These are phyloP conservation scores for Nothoprocta perdicaria DNA, from an alignment of 2,113 vertebrate genomes.

Conservation along the genomic window DNA sequence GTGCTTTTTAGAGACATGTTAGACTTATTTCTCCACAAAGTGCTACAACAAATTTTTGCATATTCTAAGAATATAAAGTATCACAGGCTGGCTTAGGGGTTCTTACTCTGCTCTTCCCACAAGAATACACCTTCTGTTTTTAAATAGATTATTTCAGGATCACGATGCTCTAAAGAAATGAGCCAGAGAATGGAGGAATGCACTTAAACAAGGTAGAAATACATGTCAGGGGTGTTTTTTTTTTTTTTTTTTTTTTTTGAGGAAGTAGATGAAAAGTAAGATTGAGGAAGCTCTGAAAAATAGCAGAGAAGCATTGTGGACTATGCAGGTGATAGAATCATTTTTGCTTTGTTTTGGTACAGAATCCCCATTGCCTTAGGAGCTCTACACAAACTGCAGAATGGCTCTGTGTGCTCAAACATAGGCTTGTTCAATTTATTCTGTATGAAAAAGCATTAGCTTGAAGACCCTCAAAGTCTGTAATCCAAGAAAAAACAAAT, in stretches of 20 bases:
- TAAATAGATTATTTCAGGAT: neutral
- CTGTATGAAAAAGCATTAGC: neutral
- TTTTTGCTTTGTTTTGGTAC: conserved; percentile 4
- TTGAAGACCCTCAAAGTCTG: conserved; percentile 16
- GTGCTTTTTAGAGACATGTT: neutral
- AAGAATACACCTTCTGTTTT: neutral
- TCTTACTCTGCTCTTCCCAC: neutral
- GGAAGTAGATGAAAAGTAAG: neutral
- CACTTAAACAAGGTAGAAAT: neutral
- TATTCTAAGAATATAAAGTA: neutral
- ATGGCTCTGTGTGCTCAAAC: neutral
- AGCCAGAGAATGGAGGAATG: neutral
- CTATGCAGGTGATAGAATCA: neutral
- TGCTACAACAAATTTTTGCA: neutral
- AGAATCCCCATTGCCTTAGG: neutral
- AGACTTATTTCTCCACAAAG: neutral
- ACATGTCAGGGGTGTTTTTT: neutral
- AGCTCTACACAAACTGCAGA: neutral
- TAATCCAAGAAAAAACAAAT: conserved; percentile 32
- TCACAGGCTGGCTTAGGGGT: neutral
- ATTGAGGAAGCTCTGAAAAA: neutral
- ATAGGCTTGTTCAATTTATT: conserved; percentile 5
- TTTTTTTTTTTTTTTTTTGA: neutral
- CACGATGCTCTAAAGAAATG: neutral
- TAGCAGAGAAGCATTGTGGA: neutral